Base-by-base conservation (phyloP, 2,797 vertebrate genomes). In the Salmo trutta region DNA sequence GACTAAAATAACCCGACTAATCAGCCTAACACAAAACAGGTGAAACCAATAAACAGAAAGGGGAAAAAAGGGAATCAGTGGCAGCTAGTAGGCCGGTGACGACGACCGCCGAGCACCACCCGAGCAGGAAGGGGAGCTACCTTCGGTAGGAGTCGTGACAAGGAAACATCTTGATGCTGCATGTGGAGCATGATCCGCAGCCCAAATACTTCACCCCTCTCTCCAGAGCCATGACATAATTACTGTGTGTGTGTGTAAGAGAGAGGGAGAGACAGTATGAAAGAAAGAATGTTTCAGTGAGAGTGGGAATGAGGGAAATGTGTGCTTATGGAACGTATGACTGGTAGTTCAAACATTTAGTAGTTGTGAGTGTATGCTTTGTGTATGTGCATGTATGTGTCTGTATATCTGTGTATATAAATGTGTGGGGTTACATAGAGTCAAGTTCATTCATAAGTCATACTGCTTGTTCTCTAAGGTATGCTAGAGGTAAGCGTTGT, bases 161-260 rank as follows among this genome's bases (percentile, higher is more conserved):
- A 24, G 24, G 62, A 66, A 74, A 74, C 52, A 74, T 74, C 31
- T 68, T 73, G 64, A 68, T 56, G 31, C 70, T 66, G 53, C 27
- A 47, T 74, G 59, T 66, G 33, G 73, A 79, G 47, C 59, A 53
- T 62, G 64, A 59, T 47, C 33, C 6, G 14, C 12, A 29, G 12
- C 19, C 15, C 54, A 64, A 82, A 79, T 62, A 78, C 36, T 36
- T 47, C 10, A 47, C 41, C 71, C 53, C 71, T 17, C 68, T 36
- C 51, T 29, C 29, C 66, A 15, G 16, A 56, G 53, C 27, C 71
- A 73, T 59, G 10, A 47, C 41, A 47, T 47, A 47, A 31, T 41
- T 15, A 59, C 56, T 53, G 54, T 68, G 74, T 10, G 59, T 66
- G 62, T 66, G 59, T 74, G 56, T 74, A 21, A 7, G 56, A 54